These are phyloP conservation scores for Mus spicilegus DNA, from an alignment of 2,113 vertebrate genomes.

Conservation along the genomic window DNA sequence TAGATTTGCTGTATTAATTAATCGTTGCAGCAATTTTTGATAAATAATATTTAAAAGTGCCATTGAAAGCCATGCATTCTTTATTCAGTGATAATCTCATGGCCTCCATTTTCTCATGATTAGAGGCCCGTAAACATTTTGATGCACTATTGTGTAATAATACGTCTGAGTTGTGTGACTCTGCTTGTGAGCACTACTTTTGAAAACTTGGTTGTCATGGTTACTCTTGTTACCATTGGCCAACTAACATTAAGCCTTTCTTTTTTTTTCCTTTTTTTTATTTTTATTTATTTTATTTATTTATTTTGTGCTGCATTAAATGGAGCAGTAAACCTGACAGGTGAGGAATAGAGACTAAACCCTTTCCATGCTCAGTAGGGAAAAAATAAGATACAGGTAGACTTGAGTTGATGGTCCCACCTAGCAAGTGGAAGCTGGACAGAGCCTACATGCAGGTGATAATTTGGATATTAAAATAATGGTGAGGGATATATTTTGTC, in stretches of 20 bases:
- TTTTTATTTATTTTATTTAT: constrained; percentile 86
- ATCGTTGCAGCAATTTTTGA: constrained; percentile 72
- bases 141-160: constrained; percentile 72
- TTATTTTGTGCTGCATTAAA: constrained; percentile 91
- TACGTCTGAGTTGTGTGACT: constrained; percentile 76
- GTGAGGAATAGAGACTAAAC: constrained; percentile 90
- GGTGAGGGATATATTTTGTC: neutral
- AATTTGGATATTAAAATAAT: constrained; percentile 19
- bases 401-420: constrained; percentile 32
- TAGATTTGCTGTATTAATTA: constrained; percentile 81
- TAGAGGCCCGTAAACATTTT: constrained; percentile 73
- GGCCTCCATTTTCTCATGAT: constrained; percentile 62
- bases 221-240: constrained; percentile 82
- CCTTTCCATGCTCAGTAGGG: constrained; percentile 58
- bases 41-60: constrained; percentile 63
- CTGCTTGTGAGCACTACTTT: constrained; percentile 66
- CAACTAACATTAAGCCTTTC: constrained; percentile 90
- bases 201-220: constrained; percentile 80
- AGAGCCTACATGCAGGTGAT: constrained; percentile 1
- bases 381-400: constrained; percentile 16
- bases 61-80: constrained; percentile 36
- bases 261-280: constrained; percentile 86
- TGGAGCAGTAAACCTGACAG: constrained; percentile 99
- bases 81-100: constrained; percentile 60
- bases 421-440: constrained; percentile 38